Percentiles rank a stretch among this genome's conserved stretches.
These are phyloP conservation scores for Psammodynastes pulverulentus DNA, from an alignment of 2,113 vertebrate genomes.

Conservation along the genomic window DNA sequence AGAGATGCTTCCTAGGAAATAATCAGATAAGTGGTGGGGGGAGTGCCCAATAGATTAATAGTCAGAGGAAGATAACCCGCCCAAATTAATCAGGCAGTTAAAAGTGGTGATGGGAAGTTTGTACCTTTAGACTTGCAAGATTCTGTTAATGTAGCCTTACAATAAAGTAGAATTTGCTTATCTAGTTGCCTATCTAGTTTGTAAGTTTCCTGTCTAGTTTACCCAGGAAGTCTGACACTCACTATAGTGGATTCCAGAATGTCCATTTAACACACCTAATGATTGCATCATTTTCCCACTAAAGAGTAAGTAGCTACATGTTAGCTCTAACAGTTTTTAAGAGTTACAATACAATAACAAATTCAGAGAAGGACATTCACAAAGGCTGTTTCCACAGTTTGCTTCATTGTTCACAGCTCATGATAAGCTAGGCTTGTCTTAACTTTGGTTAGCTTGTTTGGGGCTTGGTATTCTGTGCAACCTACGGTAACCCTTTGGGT, in stretches of 20 bases:
- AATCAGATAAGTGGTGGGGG: background rate
- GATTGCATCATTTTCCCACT: background rate
- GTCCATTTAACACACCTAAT: background rate
- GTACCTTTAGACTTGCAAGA: background rate
- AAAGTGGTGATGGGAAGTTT: background rate
- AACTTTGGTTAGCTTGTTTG: background rate
- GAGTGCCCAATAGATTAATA: background rate
- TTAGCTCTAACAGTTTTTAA: background rate
- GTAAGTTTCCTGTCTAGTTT: background rate
- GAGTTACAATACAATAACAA: background rate
- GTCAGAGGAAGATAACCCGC: background rate
- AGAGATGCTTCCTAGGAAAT: background rate
- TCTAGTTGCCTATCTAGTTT: too few relatives aligned
- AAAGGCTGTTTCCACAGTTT: background rate
- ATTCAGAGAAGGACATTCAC: background rate
- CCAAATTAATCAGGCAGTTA: background rate
- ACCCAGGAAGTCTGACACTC: background rate
- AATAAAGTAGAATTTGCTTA: background rate
- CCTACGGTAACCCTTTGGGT: background rate
- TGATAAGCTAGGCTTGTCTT: background rate
- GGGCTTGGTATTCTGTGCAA: background rate
- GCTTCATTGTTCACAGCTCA: background rate
- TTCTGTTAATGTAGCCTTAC: background rate
- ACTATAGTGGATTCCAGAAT: background rate
- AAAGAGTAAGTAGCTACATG: background rate